phyloP scores from a whole-genome alignment of 2,888 invertebrate species.

The Macaria liturata region DNA sequence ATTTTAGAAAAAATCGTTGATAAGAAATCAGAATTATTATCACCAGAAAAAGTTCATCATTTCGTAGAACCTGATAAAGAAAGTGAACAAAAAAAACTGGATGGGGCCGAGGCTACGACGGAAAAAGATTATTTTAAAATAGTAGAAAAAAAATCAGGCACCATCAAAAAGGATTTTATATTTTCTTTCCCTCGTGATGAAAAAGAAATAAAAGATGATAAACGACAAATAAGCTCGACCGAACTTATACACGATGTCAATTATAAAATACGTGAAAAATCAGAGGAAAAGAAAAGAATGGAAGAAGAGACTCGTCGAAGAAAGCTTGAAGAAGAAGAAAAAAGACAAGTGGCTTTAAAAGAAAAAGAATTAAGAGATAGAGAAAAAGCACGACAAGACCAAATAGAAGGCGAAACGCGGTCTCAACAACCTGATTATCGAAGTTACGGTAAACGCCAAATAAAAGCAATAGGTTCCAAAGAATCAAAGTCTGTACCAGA shows the following conservation, averaged over 20 bases:
- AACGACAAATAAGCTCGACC: constrained; percentile 46
- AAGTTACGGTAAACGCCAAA: no score
- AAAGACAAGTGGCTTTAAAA: constrained; percentile 26
- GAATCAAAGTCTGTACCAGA: background rate
- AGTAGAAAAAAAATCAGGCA: background rate
- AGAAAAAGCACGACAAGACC: constrained; percentile 4
- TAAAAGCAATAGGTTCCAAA: background rate
- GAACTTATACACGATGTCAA: constrained; percentile 54
- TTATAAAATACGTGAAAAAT: constrained; percentile 43
- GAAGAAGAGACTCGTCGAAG: constrained; percentile 29
- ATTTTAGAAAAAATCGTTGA: background rate
- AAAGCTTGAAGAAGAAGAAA: constrained; percentile 30
- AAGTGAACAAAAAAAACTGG: no score
- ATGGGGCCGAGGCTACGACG: no score
- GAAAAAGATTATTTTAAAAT: no score
- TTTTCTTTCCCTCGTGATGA: constrained; percentile 51
- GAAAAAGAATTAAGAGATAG: constrained; percentile 15
- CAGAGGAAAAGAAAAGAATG: constrained; percentile 30
- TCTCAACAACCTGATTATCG: no score
- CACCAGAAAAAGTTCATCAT: no score
- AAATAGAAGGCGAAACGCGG: background rate
- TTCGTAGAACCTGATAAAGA: no score
- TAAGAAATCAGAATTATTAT: no score
- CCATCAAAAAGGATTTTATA: constrained; percentile 38
- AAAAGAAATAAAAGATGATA: constrained; percentile 17